Conservation (phyloP, 2,113 vertebrate species). For the Phalacrocorax brasilianus region DNA sequence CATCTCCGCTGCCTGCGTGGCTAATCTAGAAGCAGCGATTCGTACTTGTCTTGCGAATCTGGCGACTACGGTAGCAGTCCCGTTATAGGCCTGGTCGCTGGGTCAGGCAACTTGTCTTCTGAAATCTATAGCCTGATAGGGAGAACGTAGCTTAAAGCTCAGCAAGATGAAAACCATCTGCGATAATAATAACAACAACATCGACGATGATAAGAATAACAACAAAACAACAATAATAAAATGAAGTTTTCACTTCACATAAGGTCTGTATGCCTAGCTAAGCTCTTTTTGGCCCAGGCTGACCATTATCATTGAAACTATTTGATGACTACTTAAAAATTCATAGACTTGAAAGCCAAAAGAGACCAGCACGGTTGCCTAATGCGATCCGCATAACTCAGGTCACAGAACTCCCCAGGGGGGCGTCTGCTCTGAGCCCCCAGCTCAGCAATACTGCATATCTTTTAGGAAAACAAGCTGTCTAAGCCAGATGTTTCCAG, state of each 20-base stretch:
- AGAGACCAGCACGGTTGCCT: background rate
- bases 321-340: conserved; percentile 32
- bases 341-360: background rate
- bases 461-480: conserved; percentile 35
- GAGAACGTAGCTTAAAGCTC: conserved; percentile 2
- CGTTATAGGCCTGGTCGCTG: background rate
- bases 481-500: background rate
- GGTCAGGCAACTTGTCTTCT: conserved; percentile 26
- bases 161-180: background rate
- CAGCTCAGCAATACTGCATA: background rate
- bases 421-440: background rate
- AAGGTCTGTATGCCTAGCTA: background rate
- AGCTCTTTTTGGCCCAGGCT: conserved; percentile 29
- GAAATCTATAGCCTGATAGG: conserved; percentile 15
- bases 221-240: background rate
- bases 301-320: conserved; percentile 6
- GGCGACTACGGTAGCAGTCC: conserved; percentile 5
- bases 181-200: background rate
- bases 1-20: background rate
- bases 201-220: background rate
- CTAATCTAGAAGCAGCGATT: background rate
- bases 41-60: background rate
- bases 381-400: conserved; percentile 10
- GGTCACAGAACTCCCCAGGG: conserved; percentile 15
- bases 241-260: background rate